Evolutionary conservation across 2,797 vertebrate species (phyloP).

Genomic region (Cygnus olor): DNA sequence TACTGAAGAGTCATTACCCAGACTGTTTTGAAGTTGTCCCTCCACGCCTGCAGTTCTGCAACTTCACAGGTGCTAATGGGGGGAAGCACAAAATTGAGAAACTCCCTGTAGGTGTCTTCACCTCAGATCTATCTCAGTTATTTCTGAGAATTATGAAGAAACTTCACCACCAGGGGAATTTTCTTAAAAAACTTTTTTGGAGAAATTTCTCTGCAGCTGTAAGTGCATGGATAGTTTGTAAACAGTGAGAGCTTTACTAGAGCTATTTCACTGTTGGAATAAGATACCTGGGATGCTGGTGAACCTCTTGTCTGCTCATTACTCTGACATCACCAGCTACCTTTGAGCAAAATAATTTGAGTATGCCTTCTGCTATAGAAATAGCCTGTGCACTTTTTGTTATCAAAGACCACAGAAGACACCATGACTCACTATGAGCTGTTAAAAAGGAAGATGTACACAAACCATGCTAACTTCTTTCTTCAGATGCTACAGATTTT

Average conservation of each 20-base stretch:
- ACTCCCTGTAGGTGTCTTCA: not conserved
- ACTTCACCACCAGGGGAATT: not conserved
- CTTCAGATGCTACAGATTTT: not conserved
- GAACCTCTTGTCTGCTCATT: not conserved
- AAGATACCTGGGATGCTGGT: not conserved
- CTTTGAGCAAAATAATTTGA: conserved; percentile 2
- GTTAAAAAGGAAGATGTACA: not conserved
- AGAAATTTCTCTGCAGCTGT: not conserved
- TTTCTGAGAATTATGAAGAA: not conserved
- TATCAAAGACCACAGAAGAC: not conserved
- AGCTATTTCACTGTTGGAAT: not conserved
- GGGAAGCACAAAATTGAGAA: not conserved
- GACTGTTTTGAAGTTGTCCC: not conserved
- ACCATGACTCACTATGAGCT: not conserved
- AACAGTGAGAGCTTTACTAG: not conserved
- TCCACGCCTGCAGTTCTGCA: not conserved
- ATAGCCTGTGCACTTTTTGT: not conserved
- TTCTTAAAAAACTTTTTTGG: not conserved
- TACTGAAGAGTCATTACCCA: not conserved
- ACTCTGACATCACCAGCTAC: not conserved
- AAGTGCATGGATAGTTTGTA: not conserved
- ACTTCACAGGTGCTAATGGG: not conserved
- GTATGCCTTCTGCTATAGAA: not conserved
- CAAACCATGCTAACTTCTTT: not conserved
- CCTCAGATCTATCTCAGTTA: not conserved